A percentile compares a stretch with the other conserved stretches of the same genome.
phyloP scores from a whole-genome alignment of 92 coral and sea anemone genomes.

The Diadumene lineata region DNA sequence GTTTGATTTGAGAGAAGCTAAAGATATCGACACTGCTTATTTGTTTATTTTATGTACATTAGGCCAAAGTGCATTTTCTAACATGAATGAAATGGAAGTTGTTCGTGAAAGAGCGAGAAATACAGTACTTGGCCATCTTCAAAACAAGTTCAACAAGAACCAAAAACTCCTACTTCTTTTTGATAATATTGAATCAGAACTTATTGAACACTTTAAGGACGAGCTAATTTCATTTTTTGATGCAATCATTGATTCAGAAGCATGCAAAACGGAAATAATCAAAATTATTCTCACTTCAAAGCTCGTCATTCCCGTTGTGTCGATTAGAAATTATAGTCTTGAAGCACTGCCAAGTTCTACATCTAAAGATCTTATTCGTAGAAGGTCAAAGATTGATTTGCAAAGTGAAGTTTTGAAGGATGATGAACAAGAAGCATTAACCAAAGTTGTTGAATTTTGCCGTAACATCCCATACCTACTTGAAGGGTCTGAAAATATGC shows the following conservation, averaged over 20 bases:
- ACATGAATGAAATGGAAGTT: neutral
- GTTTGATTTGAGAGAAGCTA: conserved; percentile 45
- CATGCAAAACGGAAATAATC: conserved; percentile 1
- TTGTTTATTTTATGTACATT: conserved; percentile 11
- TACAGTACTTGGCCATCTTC: neutral
- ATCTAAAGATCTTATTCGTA: conserved; percentile 26
- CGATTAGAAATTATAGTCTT: conserved; percentile 9
- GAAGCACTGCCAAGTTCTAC: neutral
- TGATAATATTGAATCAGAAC: conserved; percentile 64
- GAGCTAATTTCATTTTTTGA: conserved; percentile 26
- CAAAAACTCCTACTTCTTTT: conserved; percentile 38
- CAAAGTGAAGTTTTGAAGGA: neutral
- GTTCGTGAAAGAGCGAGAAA: neutral
- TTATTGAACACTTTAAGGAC: conserved; percentile 9
- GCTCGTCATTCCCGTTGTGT: conserved; percentile 11
- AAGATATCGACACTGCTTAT: conserved; percentile 20
- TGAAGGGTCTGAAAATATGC: conserved; percentile 34
- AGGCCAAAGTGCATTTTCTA: conserved; percentile 4
- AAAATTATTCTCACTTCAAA: conserved; percentile 52
- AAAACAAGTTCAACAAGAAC: neutral
- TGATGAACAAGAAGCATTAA: neutral
- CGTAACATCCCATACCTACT: conserved; percentile 29
- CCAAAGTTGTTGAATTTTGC: conserved; percentile 14
- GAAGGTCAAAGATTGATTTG: conserved; percentile 3
- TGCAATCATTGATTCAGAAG: conserved; percentile 7